Percentiles rank a stretch among this genome's conserved stretches.
Conservation (phyloP, 2,113 vertebrate species). For the Leucoraja erinaceus region DNA sequence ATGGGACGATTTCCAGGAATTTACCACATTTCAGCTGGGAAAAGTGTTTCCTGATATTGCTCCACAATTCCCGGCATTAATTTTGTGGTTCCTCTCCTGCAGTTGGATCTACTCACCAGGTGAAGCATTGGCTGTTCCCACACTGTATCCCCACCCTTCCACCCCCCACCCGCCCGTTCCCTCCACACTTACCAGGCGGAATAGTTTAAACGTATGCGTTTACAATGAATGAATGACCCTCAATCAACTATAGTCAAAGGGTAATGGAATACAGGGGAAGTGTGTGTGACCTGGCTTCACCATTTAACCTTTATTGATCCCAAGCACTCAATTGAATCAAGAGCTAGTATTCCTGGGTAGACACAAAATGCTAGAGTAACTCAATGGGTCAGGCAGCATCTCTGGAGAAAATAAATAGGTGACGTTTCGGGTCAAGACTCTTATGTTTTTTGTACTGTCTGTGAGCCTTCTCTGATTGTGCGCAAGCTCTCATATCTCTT, state of each 20-base stretch:
- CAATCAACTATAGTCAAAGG: not conserved
- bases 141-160: not conserved
- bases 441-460: not conserved
- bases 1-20: not conserved
- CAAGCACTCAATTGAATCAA: not conserved
- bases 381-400: no score
- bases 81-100: not conserved
- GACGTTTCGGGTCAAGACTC: no score
- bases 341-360: not conserved
- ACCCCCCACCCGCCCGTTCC: no score
- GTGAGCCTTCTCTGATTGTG: not conserved
- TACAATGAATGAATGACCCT: not conserved
- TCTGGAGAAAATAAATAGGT: no score
- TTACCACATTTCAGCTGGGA: not conserved
- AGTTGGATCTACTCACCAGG: not conserved
- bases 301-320: not conserved
- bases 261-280: not conserved
- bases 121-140: not conserved
- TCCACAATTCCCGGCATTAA: not conserved
- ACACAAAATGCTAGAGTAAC: no score
- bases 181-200: no score
- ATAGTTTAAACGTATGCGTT: not conserved
- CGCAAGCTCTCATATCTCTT: not conserved
- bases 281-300: not conserved
- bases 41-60: not conserved